Evolutionary conservation across 2,113 vertebrate species (phyloP), one percentile per base, ranked within the genome.

Genomic region (Propithecus coquereli): DNA sequence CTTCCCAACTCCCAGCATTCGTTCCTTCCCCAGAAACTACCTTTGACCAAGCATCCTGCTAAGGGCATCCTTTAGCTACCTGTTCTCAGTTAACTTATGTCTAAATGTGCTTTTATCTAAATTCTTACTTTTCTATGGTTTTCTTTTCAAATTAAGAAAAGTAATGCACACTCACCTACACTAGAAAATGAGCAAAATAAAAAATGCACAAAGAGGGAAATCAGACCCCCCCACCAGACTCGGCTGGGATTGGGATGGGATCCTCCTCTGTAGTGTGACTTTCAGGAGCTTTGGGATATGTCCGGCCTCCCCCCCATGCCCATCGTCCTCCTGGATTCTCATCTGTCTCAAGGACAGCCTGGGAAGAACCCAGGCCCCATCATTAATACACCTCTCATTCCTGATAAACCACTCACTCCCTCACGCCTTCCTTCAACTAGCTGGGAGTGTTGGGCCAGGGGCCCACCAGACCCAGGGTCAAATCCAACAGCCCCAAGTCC

Each of bases 241-340:
- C 1, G n/a, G 71, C 57, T 13, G 1, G 0, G 32, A 17, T 13
- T 2, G 0, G 6, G 16, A n/a, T 22, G 20, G 7, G 45, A 6
- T 0, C 76, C 13, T 12, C 43, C 2, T 14, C 52, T 40, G 25
- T 20, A 22, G 6, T 4, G 9, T 11, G 47, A 20, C 30, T 70
- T 63, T 8, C 2, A 5, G 0, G 40, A 37, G 52, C 65, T 43
- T 59, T 57, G 8, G 10, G 34, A 34, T 4, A 43, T 1, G 18
- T 9, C 74, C 17, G 8, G 54, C 14, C 8, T 40, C 84, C 63
- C 11, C 8, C 17, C 9, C 18, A 16, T 8, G 10, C 54, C 30
- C 18, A 0, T 0, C 4, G 1, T 9, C n/a, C 16, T 61, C 25
- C 0, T 3, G 59, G 59, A 61, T 61, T 70, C 37, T 12, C 6